phyloP scores from a whole-genome alignment of 2,113 vertebrate species.

The Pterophyllum scalare region DNA sequence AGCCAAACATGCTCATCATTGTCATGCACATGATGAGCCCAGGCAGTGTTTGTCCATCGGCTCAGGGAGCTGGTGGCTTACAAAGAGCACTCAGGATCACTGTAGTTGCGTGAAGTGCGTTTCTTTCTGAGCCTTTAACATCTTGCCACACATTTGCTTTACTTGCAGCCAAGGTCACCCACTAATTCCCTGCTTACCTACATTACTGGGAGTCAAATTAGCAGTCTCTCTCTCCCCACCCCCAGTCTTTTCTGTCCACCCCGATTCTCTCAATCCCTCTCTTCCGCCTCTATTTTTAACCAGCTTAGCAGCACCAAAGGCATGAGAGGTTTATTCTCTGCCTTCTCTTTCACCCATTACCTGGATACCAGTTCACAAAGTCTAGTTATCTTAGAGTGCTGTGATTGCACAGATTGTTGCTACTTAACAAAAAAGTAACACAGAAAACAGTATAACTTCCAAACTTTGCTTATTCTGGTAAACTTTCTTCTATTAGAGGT shows the following conservation, averaged over 20 bases:
- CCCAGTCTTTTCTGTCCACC: slow-evolving; percentile 54
- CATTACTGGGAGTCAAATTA: slow-evolving; percentile 49
- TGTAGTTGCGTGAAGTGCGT: not conserved
- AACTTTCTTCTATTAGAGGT: not conserved
- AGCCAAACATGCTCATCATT: slow-evolving; percentile 78
- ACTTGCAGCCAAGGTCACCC: slow-evolving; percentile 56
- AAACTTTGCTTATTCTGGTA: not conserved
- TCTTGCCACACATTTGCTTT: slow-evolving; percentile 14
- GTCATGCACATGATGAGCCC: slow-evolving; percentile 77
- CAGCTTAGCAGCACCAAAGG: slow-evolving; percentile 65
- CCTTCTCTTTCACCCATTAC: slow-evolving; percentile 68
- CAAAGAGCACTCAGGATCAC: slow-evolving; percentile 10
- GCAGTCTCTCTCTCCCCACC: slow-evolving; percentile 32
- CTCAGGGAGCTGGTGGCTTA: slow-evolving; percentile 29
- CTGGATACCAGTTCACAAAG: slow-evolving; percentile 64
- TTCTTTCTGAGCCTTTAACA: slow-evolving; percentile 23
- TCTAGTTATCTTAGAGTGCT: slow-evolving; percentile 64
- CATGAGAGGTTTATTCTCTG: slow-evolving; percentile 70
- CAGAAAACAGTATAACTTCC: not conserved
- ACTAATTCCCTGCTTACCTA: slow-evolving; percentile 58
- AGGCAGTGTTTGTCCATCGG: slow-evolving; percentile 50
- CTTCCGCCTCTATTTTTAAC: slow-evolving; percentile 77
- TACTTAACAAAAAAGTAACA: slow-evolving; percentile 21
- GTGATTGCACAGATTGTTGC: slow-evolving; percentile 28
- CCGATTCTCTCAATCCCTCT: slow-evolving; percentile 66